Evolutionary conservation across 2,888 invertebrate genomes (phyloP), one percentile per base, ranked within the genome.

Genomic region (Sphaeridia pumilis): DNA sequence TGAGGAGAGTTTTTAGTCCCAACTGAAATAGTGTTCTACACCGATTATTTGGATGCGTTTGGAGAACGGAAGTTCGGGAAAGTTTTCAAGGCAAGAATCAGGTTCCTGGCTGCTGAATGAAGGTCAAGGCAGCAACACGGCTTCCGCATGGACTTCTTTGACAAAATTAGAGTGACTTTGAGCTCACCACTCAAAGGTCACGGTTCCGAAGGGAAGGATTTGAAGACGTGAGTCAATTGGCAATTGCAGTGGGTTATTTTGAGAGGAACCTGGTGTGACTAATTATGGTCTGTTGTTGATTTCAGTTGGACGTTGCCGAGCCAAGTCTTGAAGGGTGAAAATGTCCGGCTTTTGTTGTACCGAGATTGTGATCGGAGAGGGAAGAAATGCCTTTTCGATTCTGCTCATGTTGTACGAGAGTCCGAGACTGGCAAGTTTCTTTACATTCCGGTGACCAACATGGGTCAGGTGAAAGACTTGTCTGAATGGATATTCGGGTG

Each of bases 291-390:
- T 31, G 7, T 14, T 42, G 4, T 4, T 42, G 26, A 36, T 46
- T 34, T 1, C 46, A 56, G 56, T n/a, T 53, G 53, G 49, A 49
- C 41, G 21, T 27, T 56, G n/a, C 53, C 45, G 12, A 42, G 45
- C 38, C 35, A 36, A 27, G 27, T 27, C 17, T 36, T 56, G 14
- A 47, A 46, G 25, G 5, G 17, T 12, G 49, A 54, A 21, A 50
- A 51, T 34, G 48, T 57, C 38, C 50, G 60, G 48, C 59, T 63
- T 36, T 55, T 63, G 24, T 44, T 63, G 25, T 63, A 57, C 34
- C 54, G 63, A 49, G 63, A 63, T 47, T 63, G 60, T 52, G 63
- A 63, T 51, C 55, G 63, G 7, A 46, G 63, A 38, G 63, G 63
- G 20, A 44, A 60, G 20, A 64, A 64, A 47, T 59, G 60, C 34